These are phyloP conservation scores for Lophius americanus DNA, from an alignment of 2,797 vertebrate genomes.

Conservation along the genomic window DNA sequence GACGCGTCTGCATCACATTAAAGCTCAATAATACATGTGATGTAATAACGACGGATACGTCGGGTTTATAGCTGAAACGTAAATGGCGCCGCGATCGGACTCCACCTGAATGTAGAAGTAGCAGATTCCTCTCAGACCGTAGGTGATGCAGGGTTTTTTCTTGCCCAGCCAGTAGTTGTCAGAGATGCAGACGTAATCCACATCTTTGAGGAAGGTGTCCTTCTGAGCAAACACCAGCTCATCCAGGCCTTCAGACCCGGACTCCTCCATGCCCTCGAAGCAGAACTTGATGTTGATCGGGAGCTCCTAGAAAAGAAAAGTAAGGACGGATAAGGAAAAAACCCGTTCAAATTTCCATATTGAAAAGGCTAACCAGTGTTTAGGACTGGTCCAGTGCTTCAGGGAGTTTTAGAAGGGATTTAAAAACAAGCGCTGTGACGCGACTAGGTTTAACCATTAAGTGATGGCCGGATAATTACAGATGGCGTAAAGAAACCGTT, in stretches of 20 bases:
- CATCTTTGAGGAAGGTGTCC: constrained; percentile 91
- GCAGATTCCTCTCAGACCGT: constrained; percentile 94
- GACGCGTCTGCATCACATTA: background rate
- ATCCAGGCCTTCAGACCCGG: constrained; percentile 94
- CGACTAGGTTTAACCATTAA: constrained; percentile 58
- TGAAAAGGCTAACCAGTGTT: background rate
- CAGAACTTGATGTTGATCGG: constrained; percentile 98
- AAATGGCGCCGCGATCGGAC: background rate
- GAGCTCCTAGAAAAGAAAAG: constrained; percentile 82
- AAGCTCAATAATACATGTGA: too few relatives aligned
- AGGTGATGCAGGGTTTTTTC: constrained; percentile 96
- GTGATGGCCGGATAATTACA: constrained; percentile 8
- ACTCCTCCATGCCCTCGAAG: constrained; percentile 98
- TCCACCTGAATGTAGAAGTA: constrained; percentile 92
- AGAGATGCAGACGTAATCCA: constrained; percentile 97
- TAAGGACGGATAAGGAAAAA: background rate
- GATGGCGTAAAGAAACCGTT: constrained; percentile 52
- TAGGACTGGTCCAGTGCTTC: too few relatives aligned
- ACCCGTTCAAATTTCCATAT: background rate
- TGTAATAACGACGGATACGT: too few relatives aligned
- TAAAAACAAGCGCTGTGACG: background rate
- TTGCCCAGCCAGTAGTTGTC: constrained; percentile 99
- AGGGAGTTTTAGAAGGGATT: constrained; percentile 2
- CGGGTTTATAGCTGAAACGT: background rate
- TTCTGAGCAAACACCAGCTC: constrained; percentile 88